A percentile compares a stretch with the other conserved stretches of the same genome.
phyloP scores from a whole-genome alignment of 2,797 vertebrate species.

The Chelonia mydas region DNA sequence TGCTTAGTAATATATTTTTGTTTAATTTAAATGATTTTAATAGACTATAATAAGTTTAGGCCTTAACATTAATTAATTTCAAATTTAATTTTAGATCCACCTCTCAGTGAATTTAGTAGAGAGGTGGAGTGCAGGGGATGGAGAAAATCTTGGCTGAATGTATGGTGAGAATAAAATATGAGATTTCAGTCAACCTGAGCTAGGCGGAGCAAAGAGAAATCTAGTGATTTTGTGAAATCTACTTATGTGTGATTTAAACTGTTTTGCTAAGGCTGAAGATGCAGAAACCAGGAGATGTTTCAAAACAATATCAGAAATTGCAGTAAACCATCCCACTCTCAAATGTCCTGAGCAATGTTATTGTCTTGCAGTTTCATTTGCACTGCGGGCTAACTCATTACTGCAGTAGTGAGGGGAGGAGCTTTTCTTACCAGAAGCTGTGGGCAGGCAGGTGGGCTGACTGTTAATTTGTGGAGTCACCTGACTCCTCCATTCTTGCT shows the following conservation, averaged over 20 bases:
- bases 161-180: background rate
- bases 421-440: background rate
- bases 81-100: background rate
- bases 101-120: background rate
- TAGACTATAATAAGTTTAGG: background rate
- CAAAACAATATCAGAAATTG: background rate
- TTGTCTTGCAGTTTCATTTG: background rate
- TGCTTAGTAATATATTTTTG: background rate
- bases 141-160: background rate
- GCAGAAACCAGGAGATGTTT: background rate
- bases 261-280: background rate
- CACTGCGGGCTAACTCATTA: background rate
- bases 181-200: background rate
- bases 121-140: no score
- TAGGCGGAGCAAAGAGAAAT: background rate
- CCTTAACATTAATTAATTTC: background rate
- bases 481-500: background rate
- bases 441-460: background rate
- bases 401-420: background rate
- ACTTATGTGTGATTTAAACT: accelerated
- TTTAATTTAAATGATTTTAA: background rate
- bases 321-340: background rate
- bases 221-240: background rate
- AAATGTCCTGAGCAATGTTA: background rate
- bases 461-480: background rate